phyloP scores from a whole-genome alignment of 1,140 invertebrate species.

The Lepidurus arcticus region DNA sequence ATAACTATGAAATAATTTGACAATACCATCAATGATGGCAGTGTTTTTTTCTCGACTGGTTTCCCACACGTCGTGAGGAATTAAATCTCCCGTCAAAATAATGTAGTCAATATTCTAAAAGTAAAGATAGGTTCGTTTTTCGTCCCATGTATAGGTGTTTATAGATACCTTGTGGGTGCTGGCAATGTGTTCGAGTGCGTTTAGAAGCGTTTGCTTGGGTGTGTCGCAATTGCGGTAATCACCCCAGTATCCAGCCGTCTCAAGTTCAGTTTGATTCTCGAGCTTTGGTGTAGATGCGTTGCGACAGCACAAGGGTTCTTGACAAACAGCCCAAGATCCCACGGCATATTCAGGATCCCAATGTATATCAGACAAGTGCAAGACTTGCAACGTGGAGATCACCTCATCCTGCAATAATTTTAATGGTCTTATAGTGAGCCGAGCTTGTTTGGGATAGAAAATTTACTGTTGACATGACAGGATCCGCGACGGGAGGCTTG shows the following conservation, averaged over 20 bases:
- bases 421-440: no score
- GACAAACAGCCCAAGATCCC: slow-evolving; percentile 61
- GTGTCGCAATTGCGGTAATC: slow-evolving; percentile 68
- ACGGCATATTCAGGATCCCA: slow-evolving; percentile 65
- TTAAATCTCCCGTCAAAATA: slow-evolving; percentile 78
- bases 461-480: slow-evolving; percentile 10
- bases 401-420: slow-evolving; percentile 7
- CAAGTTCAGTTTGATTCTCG: slow-evolving; percentile 35
- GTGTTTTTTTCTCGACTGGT: slow-evolving; percentile 62
- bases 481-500: slow-evolving; percentile 28
- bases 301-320: slow-evolving; percentile 71
- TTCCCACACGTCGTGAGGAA: slow-evolving; percentile 77
- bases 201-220: slow-evolving; percentile 58
- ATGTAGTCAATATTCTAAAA: slow-evolving; percentile 60
- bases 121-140: not conserved
- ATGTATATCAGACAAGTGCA: slow-evolving; percentile 75
- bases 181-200: slow-evolving; percentile 48
- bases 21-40: slow-evolving; percentile 53
- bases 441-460: not conserved
- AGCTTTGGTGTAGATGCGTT: slow-evolving; percentile 46
- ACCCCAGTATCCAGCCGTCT: slow-evolving; percentile 68
- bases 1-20: slow-evolving; percentile 53
- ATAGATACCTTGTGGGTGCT: slow-evolving; percentile 48
- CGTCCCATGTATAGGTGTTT: not conserved
- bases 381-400: slow-evolving; percentile 50